Evolutionary conservation across 1,140 invertebrate species (phyloP), one percentile per base, ranked within the genome.

Genomic region (Meloidogyne chitwoodi): DNA sequence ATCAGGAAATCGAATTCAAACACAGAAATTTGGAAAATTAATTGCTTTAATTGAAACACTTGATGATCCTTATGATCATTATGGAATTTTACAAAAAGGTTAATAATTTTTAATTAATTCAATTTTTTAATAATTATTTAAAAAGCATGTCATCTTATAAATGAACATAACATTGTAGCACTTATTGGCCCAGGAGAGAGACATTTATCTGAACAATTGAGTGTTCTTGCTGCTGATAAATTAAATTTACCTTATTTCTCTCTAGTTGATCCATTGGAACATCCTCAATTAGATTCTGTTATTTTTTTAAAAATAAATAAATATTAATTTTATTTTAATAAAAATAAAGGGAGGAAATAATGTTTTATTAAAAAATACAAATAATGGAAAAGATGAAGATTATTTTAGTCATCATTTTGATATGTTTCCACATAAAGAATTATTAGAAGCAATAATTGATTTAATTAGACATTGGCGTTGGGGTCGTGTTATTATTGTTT

Each of bases 381-480:
- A n/a, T 26, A 77, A 76, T 26, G 5, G 34, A 16, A 6, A 24
- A 24, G 29, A 72, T 24, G 56, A 38, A n/a, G 41, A 64, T 16
- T 19, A 62, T 22, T 48, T 48, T 24, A 29, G 56, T n/a, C 38
- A 64, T 14, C 62, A 79, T 63, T 41, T 72, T 67, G 66, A 80
- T 83, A 22, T 86, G 24, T 86, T 87, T 74, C 85, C 85, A 34
- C 76, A 80, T n/a, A 72, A 74, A 14, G 83, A 86, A 65, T 75
- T 86, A 10, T 66, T 83, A 24, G 85, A 86, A 63, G 85, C 85
- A 24, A 56, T 87, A n/a, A 79, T 77, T 24, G 85, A 86, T 63
- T 63, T 86, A 22, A 87, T 86, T 67, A 76, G 70, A 26, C 81
- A 86, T 72, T 86, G 85, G 85, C 80, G 76, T 75, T 86, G 85